Percentiles rank a stretch among this genome's conserved stretches.
Evolutionary conservation across 2,113 vertebrate genomes (phyloP).

Genomic region (Odontophorus gujanensis): DNA sequence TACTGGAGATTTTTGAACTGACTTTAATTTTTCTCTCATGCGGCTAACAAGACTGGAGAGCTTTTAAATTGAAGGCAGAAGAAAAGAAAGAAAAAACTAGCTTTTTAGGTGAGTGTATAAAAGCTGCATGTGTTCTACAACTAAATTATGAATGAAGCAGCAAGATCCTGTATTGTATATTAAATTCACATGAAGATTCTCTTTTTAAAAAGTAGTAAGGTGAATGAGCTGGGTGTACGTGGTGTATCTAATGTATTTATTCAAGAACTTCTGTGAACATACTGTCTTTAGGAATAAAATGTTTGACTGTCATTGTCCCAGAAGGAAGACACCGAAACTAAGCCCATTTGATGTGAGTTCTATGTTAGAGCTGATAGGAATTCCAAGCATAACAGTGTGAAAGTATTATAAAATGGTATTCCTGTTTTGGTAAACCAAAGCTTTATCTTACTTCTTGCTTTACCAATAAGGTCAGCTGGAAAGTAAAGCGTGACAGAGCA

Average conservation of each 20-base stretch:
- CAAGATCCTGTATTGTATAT: not conserved
- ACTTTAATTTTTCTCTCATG: not conserved
- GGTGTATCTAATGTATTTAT: not conserved
- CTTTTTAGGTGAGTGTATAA: conserved; percentile 24
- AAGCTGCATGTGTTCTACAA: conserved; percentile 20
- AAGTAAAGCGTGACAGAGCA: not conserved
- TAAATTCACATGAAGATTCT: not conserved
- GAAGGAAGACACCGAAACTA: not conserved
- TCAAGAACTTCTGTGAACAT: not conserved
- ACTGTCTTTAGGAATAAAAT: not conserved
- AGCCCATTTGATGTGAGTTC: not conserved
- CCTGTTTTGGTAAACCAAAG: not conserved
- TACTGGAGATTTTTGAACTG: conserved; percentile 16
- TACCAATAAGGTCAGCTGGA: not conserved
- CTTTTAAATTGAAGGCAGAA: conserved; percentile 33
- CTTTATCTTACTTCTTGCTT: not conserved
- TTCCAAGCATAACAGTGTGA: not conserved
- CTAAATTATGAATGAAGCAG: conserved; percentile 32
- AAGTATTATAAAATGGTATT: not conserved
- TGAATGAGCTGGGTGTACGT: not conserved
- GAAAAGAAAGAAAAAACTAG: not conserved
- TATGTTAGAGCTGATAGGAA: not conserved
- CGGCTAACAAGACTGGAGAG: not conserved
- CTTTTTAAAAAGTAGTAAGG: not conserved
- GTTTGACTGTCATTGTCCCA: not conserved